Evolutionary conservation across 1,140 invertebrate genomes (phyloP).

Genomic region (Trichonephila clavipes): DNA sequence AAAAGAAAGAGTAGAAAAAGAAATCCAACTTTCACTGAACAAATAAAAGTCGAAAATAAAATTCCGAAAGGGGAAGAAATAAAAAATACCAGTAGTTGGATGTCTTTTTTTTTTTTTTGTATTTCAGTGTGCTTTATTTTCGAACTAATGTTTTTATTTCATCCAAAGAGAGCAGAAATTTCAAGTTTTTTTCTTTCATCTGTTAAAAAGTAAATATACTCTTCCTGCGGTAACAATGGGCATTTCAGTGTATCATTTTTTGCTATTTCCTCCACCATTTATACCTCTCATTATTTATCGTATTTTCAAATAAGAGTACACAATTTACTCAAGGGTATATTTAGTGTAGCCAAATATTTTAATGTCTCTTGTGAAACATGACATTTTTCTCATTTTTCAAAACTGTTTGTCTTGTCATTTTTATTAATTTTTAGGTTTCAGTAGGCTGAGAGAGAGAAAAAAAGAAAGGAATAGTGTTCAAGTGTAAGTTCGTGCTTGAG

Average conservation of each 20-base stretch:
- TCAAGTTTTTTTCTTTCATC: too few species aligned
- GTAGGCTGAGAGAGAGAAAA: not conserved
- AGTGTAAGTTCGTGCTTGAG: conserved; percentile 30
- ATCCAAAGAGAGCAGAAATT: not conserved
- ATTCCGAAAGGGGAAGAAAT: not conserved
- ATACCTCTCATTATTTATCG: not conserved
- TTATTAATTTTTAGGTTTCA: not conserved
- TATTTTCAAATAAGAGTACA: not conserved
- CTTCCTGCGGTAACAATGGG: not conserved
- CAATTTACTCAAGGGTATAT: not conserved
- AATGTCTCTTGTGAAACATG: not conserved
- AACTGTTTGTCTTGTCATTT: not conserved
- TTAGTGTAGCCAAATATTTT: not conserved
- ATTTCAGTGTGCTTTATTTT: not conserved
- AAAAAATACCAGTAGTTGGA: not conserved
- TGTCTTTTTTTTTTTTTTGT: not conserved
- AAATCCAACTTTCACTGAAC: too few species aligned
- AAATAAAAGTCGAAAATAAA: too few species aligned
- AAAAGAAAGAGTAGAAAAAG: too few species aligned
- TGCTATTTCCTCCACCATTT: not conserved
- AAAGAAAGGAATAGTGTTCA: not conserved
- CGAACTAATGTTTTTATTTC: not conserved
- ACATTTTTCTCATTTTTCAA: not conserved
- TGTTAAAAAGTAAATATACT: conserved; percentile 19
- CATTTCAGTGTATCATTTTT: not conserved